These are phyloP conservation scores for Gymnodraco acuticeps DNA, from an alignment of 2,797 vertebrate genomes.

Conservation along the genomic window DNA sequence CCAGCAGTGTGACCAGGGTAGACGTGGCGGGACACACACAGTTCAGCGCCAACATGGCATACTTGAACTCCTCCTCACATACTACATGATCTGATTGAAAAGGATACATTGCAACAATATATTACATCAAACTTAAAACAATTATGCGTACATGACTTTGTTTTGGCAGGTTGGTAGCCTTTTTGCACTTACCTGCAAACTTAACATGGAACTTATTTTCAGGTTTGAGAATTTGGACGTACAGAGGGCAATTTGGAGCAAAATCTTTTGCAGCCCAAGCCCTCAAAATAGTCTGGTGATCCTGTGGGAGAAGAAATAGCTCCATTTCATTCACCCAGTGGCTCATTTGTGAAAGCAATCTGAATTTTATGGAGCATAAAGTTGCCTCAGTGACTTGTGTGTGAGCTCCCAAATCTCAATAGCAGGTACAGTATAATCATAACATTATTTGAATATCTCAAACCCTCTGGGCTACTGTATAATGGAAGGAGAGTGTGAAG, in stretches of 20 bases:
- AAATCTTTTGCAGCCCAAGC: constrained; percentile 99
- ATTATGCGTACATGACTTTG: neutral
- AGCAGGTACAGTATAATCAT: constrained; percentile 8
- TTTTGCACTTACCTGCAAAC: constrained; percentile 91
- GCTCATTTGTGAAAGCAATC: constrained; percentile 33
- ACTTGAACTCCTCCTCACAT: constrained; percentile 99
- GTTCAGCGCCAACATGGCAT: constrained; percentile 98
- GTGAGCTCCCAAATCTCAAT: neutral
- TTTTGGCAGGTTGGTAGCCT: neutral
- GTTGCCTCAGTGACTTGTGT: constrained; percentile 8
- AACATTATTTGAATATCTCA: constrained; percentile 17
- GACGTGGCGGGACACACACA: constrained; percentile 98
- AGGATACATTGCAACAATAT: neutral
- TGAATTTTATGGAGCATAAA: constrained; percentile 41
- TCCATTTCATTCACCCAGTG: constrained; percentile 8
- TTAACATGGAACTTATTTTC: constrained; percentile 99
- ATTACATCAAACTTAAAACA: neutral
- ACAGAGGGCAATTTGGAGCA: constrained; percentile 97
- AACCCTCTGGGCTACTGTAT: constrained; percentile 28
- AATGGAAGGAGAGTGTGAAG: constrained; percentile 29
- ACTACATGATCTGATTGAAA: constrained; percentile 93
- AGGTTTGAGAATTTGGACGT: constrained; percentile 98
- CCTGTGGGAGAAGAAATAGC: constrained; percentile 78
- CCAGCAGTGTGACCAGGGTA: constrained; percentile 96
- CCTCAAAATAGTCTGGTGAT: constrained; percentile 98